Percentiles rank a stretch among this genome's conserved stretches.
Conservation (phyloP, 2,888 invertebrate genomes). For the Coelogynopora nodosa region DNA sequence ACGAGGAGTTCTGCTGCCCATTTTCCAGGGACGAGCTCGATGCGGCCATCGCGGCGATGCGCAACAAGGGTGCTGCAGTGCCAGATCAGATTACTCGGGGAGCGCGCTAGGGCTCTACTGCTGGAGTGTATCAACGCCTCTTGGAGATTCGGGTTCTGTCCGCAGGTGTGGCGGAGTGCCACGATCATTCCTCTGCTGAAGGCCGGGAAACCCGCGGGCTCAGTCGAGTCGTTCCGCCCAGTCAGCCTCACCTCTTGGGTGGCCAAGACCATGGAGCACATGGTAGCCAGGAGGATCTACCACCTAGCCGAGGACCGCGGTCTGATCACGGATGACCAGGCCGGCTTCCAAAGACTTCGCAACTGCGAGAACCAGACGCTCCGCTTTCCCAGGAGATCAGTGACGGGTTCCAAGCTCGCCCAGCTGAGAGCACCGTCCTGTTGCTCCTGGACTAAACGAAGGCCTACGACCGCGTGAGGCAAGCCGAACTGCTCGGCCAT, state of each 20-base stretch:
- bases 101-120: background rate
- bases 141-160: background rate
- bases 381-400: constrained; percentile 20
- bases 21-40: background rate
- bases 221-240: constrained; percentile 1
- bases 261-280: background rate
- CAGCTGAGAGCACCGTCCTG: background rate
- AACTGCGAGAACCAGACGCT: background rate
- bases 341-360: background rate
- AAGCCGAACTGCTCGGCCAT: background rate
- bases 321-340: background rate
- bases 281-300: constrained; percentile 7
- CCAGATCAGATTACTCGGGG: background rate
- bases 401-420: background rate
- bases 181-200: constrained; percentile 25
- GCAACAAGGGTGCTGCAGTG: background rate
- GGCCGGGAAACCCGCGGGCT: background rate
- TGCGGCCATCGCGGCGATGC: background rate
- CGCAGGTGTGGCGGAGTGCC: background rate
- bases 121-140: background rate
- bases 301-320: background rate
- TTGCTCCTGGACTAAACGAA: constrained; percentile 11
- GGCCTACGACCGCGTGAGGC: constrained; percentile 32
- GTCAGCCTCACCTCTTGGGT: constrained; percentile 26
- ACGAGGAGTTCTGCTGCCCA: background rate